Evolutionary conservation across 2,888 invertebrate species (phyloP).

Genomic region (Drosophila bunnanda): DNA sequence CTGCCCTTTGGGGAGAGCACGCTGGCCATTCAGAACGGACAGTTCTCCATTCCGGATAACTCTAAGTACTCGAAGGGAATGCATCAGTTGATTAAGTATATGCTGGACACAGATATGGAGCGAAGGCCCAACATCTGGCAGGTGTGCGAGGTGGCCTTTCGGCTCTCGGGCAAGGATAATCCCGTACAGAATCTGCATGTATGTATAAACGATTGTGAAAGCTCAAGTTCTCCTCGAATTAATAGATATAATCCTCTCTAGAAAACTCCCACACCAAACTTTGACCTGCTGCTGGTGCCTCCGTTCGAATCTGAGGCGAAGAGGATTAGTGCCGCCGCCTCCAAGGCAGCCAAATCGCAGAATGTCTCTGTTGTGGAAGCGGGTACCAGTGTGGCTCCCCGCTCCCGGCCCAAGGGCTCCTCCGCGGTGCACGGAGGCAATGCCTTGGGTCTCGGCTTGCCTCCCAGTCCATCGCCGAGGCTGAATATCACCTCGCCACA

Average conservation of each 20-base stretch:
- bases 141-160: slow-evolving; percentile 90
- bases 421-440: slow-evolving; percentile 83
- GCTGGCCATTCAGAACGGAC: slow-evolving; percentile 95
- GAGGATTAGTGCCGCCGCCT: slow-evolving; percentile 83
- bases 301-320: slow-evolving; percentile 89
- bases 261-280: slow-evolving; percentile 88
- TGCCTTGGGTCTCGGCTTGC: slow-evolving; percentile 86
- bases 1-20: slow-evolving; percentile 96
- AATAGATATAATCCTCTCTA: slow-evolving; percentile 81
- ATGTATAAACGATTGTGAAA: slow-evolving; percentile 74
- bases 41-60: slow-evolving; percentile 93
- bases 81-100: slow-evolving; percentile 91
- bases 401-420: slow-evolving; percentile 91
- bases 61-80: slow-evolving; percentile 90
- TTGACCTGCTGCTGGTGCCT: slow-evolving; percentile 88
- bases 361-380: slow-evolving; percentile 86
- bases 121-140: slow-evolving; percentile 94
- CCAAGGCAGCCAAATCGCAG: slow-evolving; percentile 82
- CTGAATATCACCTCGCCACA: slow-evolving; percentile 84
- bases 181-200: slow-evolving; percentile 93
- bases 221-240: neutral
- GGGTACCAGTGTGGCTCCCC: slow-evolving; percentile 92
- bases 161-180: slow-evolving; percentile 89
- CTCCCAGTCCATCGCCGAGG: slow-evolving; percentile 86
- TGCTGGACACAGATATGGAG: slow-evolving; percentile 93